These are phyloP conservation scores for Standfussiana lucernea DNA, from an alignment of 2,888 invertebrate genomes.

Conservation along the genomic window DNA sequence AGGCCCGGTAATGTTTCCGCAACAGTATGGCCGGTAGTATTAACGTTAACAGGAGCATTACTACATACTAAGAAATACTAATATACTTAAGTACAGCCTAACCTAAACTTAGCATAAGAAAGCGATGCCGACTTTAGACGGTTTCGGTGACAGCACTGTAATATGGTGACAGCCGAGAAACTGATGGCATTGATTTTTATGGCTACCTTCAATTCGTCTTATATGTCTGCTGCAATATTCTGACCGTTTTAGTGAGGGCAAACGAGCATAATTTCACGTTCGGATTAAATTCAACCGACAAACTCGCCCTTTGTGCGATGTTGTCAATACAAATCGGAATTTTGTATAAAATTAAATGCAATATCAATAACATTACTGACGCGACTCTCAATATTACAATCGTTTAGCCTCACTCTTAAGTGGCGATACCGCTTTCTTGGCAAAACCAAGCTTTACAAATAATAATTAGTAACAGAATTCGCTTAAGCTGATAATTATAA, in stretches of 20 bases:
- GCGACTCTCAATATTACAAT: neutral
- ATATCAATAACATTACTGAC: neutral
- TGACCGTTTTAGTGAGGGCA: neutral
- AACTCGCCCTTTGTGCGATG: neutral
- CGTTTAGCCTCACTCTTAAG: neutral
- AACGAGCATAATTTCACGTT: neutral
- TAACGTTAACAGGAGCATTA: neutral
- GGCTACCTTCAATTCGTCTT: neutral
- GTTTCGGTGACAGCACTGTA: too few relatives aligned
- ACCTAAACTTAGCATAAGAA: neutral
- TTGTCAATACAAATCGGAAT: neutral
- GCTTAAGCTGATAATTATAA: too few relatives aligned
- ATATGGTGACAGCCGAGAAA: too few relatives aligned
- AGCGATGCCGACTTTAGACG: neutral
- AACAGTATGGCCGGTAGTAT: neutral
- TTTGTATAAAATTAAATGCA: neutral
- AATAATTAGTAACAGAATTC: too few relatives aligned
- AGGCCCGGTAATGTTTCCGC: neutral
- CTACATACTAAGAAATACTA: neutral
- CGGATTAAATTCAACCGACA: neutral
- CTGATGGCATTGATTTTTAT: neutral
- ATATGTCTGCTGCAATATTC: neutral
- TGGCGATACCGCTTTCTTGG: neutral
- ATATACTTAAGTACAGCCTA: neutral
- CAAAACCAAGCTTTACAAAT: neutral